Percentiles rank a stretch among this genome's conserved stretches.
Evolutionary conservation across 2,888 invertebrate species (phyloP).

Genomic region (Pimpla rufipes): DNA sequence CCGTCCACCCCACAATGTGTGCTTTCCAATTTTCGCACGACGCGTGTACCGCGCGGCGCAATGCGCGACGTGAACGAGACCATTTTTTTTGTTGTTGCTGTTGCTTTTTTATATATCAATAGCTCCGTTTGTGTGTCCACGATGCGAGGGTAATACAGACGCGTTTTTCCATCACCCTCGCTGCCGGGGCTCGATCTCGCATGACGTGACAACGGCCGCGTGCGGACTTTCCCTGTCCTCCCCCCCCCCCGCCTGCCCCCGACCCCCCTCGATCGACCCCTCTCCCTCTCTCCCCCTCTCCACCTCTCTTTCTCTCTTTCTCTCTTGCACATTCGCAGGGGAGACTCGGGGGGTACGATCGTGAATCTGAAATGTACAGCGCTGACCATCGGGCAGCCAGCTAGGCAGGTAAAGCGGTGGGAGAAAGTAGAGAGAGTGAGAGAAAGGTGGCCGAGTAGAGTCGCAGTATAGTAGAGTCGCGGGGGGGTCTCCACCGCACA

Average conservation of each 20-base stretch:
- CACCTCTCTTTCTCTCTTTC: neutral
- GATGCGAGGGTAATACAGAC: constrained; percentile 21
- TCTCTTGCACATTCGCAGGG: neutral
- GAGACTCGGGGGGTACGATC: constrained; percentile 5
- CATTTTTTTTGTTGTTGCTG: constrained; percentile 5
- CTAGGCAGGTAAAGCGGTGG: constrained; percentile 49
- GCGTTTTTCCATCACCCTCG: constrained; percentile 12
- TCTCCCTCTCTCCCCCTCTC: neutral
- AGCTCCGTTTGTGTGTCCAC: constrained; percentile 6
- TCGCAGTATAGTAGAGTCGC: neutral
- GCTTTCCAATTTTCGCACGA: constrained; percentile 39
- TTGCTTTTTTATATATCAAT: constrained; percentile 5
- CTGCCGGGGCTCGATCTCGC: neutral
- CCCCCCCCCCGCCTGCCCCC: neutral
- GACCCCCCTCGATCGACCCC: neutral
- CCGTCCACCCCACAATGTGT: neutral
- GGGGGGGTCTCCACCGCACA: neutral
- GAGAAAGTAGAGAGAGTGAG: constrained; percentile 30
- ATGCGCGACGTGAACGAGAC: constrained; percentile 11
- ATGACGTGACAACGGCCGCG: constrained; percentile 49
- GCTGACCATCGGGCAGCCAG: constrained; percentile 16
- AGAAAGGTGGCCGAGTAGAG: constrained; percentile 8
- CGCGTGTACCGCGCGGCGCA: constrained; percentile 11
- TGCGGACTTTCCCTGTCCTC: constrained; percentile 14
- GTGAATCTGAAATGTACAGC: constrained; percentile 28